Base-by-base conservation (phyloP, 2,888 invertebrate genomes). In the Phyto melanocephala region DNA sequence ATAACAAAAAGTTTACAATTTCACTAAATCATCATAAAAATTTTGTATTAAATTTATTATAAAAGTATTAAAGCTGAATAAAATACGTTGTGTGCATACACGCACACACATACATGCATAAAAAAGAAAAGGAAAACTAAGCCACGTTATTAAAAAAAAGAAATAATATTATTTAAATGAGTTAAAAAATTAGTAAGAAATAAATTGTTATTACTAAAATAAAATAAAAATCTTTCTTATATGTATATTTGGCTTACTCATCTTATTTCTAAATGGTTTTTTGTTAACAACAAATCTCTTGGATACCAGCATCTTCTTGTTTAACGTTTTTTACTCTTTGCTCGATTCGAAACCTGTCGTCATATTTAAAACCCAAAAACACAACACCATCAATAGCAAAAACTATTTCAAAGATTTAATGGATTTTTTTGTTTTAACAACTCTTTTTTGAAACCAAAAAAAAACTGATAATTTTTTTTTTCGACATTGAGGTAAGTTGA, bases 171-270 rank as follows among this genome's bases (percentile, higher is more conserved):
- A 13, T 17, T 40, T 6, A 13, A 58, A 33, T 50, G 10, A 1
- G 28, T 28, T 37, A n/a, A 2, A n/a, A 54, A 63, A 22, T 33
- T 40, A 13, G 28, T 33, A n/a, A n/a, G 4, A 35, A 65, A 35
- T 47, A 28, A 28, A 42, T 40, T 60, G 52, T 40, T 60, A 35
- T 52, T 52, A 56, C n/a, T 17, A 24, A 33, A 28, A 28, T 3
- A 28, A 28, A 28, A 5, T 28, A 28, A 28, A 28, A 67, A 15
- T 5, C 22, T 3, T 13, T 17, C 33, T 54, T 42, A n/a, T 20
- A 20, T n/a, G 35, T 47, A 60, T n/a, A 35, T 56, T 58, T 79
- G 75, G 76, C 79, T 83, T 84, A 81, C 78, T 83, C 79, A 79
- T 80, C 54, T 40, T 40, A 5, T n/a, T n/a, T n/a, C n/a, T n/a